Conservation (phyloP, 1,140 invertebrate genomes). For the Drosophila jambulina region DNA sequence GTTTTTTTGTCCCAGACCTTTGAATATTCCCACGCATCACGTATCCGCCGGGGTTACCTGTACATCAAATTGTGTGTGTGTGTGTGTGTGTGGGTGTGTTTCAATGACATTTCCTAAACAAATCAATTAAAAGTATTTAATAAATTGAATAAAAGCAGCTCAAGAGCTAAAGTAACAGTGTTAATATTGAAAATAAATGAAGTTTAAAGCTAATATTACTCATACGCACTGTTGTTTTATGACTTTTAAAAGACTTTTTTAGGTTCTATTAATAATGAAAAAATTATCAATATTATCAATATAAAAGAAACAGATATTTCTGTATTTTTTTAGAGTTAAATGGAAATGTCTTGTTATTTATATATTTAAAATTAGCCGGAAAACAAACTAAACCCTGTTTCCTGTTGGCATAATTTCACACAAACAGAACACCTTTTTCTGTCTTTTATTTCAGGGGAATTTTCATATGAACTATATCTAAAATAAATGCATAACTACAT, state of each 20-base stretch:
- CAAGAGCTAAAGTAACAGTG: not conserved
- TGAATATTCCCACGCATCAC: constrained; percentile 54
- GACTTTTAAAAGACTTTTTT: not conserved
- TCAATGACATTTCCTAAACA: constrained; percentile 15
- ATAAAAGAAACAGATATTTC: no score
- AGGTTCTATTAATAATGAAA: no score
- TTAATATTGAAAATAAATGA: not conserved
- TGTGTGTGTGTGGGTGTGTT: constrained; percentile 6
- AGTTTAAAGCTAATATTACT: not conserved
- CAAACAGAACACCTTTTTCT: not conserved
- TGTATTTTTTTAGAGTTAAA: not conserved
- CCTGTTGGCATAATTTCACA: not conserved
- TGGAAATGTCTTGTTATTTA: not conserved
- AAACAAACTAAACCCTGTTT: not conserved
- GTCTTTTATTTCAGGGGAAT: not conserved
- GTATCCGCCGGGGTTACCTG: constrained; percentile 46
- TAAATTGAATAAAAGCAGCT: not conserved
- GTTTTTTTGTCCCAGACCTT: constrained; percentile 31
- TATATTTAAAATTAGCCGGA: not conserved
- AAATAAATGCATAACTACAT: constrained; percentile 1
- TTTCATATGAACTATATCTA: not conserved
- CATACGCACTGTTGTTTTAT: not conserved
- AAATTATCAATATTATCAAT: no score
- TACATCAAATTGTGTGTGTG: not conserved
- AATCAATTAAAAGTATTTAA: constrained; percentile 10